phyloP scores from a whole-genome alignment of 2,888 invertebrate genomes.

The Lithophane socia region DNA sequence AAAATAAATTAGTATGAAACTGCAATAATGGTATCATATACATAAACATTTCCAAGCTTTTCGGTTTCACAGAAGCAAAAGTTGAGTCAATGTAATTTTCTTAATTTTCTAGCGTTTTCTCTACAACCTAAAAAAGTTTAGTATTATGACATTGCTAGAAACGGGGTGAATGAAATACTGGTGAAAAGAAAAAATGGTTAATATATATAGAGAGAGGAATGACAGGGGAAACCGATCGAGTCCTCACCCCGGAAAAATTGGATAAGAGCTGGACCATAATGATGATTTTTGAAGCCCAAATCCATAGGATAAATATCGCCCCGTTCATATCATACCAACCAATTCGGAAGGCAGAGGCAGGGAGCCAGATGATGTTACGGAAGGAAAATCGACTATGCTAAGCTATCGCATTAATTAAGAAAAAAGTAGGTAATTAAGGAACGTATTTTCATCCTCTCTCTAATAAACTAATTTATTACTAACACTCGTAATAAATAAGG shows the following conservation, averaged over 20 bases:
- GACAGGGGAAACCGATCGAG: not conserved
- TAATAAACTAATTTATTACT: conserved; percentile 22
- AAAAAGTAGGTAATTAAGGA: not conserved
- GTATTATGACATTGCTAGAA: not conserved
- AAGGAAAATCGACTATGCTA: not conserved
- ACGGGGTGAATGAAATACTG: not conserved
- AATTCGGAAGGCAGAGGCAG: not conserved
- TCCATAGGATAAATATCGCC: not conserved
- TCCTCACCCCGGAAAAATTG: not conserved
- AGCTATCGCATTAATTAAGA: no score
- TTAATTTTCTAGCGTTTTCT: not conserved
- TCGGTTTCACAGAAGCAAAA: not conserved
- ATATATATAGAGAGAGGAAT: not conserved
- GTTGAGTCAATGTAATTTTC: not conserved
- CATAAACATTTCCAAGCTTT: no score
- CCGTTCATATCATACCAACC: not conserved
- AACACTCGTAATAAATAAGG: conserved; percentile 23
- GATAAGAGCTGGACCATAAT: not conserved
- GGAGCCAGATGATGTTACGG: not conserved
- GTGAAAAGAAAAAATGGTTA: not conserved
- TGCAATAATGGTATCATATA: no score
- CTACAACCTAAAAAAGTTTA: not conserved
- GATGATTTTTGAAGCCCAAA: not conserved
- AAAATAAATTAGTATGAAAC: no score
- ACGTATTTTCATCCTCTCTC: not conserved